Evolutionary conservation across 2,888 invertebrate genomes (phyloP), one percentile per base, ranked within the genome.

Genomic region (Andrena bucephala): DNA sequence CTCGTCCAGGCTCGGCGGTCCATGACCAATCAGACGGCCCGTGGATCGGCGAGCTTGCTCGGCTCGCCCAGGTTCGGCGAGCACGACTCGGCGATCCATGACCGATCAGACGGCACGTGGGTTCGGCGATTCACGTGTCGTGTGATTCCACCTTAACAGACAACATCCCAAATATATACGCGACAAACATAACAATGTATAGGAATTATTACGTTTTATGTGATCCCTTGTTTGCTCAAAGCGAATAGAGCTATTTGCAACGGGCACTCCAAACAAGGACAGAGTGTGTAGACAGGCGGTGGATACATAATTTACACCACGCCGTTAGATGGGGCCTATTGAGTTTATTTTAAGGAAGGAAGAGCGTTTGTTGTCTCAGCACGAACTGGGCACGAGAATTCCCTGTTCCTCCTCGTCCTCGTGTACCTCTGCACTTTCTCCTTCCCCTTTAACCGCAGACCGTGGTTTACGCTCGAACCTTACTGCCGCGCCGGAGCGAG

Each of bases 321-420:
- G 60, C 60, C 75, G 81, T 85, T 81, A 83, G 75, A 85, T 70
- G 81, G 66, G 42, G 52, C 63, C 72, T 68, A 60, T 77, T 33
- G 42, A 27, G 88, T 88, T 89, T 89, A 89, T 89, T 89, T 89
- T 81, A 82, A 83, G 83, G 79, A 77, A 68, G 73, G 27, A 62
- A 29, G 80, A 78, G 57, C 69, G 86, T 78, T 86, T 85, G 79
- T 81, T 86, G 79, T 69, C 60, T 63, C 71, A 72, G 81, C 54
- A 63, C 81, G 68, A 68, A 70, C 48, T n/a, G 36, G 52, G 66
- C 85, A 27, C 59, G 75, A 81, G 76, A 50, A 16, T 69, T 50
- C 63, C 20, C 72, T 33, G 67, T 48, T 71, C 62, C n/a, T 66
- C 50, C 29, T 31, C 67, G 72, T 27, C 33, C 62, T 24, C 63